A percentile compares a stretch with the other conserved stretches of the same genome.
Evolutionary conservation across 30 jellyfish, hydroid and myxozoan genomes (phyloP).

Genomic region (Euphysa ruthae): DNA sequence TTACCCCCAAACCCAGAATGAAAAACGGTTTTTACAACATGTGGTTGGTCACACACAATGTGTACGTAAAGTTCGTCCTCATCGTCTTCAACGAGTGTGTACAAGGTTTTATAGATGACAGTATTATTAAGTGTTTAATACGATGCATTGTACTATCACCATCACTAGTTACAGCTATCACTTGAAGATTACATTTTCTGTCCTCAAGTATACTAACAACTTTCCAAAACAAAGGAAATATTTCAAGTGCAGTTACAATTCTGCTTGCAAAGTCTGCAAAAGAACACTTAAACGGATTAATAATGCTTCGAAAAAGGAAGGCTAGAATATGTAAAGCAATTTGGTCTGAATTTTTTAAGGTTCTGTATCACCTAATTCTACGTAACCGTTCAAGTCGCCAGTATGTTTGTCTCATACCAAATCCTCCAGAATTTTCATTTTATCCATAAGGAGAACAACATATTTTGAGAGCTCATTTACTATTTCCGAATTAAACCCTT

Average conservation of each 20-base stretch:
- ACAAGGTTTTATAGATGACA: too few relatives aligned
- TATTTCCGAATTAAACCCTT: not conserved
- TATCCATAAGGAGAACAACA: not conserved
- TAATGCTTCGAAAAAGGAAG: not conserved
- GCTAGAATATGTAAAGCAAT: constrained; percentile 16
- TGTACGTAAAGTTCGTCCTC: too few relatives aligned
- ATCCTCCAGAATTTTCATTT: constrained; percentile 24
- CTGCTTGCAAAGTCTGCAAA: constrained; percentile 24
- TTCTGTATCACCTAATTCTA: constrained; percentile 6
- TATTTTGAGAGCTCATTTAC: not conserved
- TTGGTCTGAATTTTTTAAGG: not conserved
- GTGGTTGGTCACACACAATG: too few relatives aligned
- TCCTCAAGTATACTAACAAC: constrained; percentile 21
- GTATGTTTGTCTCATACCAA: too few relatives aligned
- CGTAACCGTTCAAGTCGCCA: constrained; percentile 11
- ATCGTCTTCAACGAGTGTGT: too few relatives aligned
- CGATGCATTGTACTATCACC: too few relatives aligned
- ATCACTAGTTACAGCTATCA: too few relatives aligned
- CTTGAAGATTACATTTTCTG: not conserved
- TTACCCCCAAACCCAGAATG: too few relatives aligned
- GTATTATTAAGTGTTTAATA: too few relatives aligned
- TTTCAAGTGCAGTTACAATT: not conserved
- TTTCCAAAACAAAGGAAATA: constrained; percentile 29
- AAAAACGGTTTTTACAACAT: too few relatives aligned
- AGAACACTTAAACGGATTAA: too few relatives aligned